Percentiles rank a stretch among this genome's conserved stretches.
Evolutionary conservation across 2,113 vertebrate species (phyloP).

Genomic region (Gallinago paraguaiae): DNA sequence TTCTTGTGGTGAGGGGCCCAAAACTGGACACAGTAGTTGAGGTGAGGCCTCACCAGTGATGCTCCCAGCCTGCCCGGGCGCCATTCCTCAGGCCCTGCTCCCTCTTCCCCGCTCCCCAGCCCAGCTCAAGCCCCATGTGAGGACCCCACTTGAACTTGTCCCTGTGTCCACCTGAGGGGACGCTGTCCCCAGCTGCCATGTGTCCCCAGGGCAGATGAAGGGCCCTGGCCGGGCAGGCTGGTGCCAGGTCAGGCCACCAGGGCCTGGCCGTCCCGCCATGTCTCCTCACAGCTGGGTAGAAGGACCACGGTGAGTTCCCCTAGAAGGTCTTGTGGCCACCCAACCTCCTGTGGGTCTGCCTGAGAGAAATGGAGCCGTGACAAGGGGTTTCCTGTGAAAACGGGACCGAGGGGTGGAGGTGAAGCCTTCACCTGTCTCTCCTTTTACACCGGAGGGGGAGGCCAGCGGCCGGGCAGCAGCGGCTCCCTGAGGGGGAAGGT

Average conservation of each 20-base stretch:
- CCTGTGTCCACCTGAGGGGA: fast-evolving
- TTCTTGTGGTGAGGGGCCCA: too few relatives aligned
- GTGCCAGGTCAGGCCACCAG: not conserved
- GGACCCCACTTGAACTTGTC: fast-evolving
- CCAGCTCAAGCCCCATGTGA: not conserved
- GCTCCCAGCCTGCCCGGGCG: fast-evolving
- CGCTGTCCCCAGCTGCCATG: fast-evolving
- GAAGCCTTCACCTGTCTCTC: not conserved
- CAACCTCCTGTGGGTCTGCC: fast-evolving
- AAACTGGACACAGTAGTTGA: too few relatives aligned
- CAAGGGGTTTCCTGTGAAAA: too few relatives aligned
- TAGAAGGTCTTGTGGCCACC: fast-evolving
- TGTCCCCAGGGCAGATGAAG: fast-evolving
- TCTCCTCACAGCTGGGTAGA: not conserved
- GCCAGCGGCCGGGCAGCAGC: not conserved
- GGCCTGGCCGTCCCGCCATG: fast-evolving
- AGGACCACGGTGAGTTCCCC: not conserved
- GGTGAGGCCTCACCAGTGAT: too few relatives aligned
- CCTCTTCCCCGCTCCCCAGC: not conserved
- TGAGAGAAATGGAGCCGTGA: fast-evolving
- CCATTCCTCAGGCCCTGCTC: fast-evolving
- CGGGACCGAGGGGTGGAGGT: fast-evolving
- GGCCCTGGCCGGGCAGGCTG: not conserved
- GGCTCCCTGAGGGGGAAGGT: not conserved
- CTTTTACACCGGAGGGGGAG: too few relatives aligned